These are phyloP conservation scores for Burhinus bistriatus DNA, from an alignment of 2,113 vertebrate species.

Conservation along the genomic window DNA sequence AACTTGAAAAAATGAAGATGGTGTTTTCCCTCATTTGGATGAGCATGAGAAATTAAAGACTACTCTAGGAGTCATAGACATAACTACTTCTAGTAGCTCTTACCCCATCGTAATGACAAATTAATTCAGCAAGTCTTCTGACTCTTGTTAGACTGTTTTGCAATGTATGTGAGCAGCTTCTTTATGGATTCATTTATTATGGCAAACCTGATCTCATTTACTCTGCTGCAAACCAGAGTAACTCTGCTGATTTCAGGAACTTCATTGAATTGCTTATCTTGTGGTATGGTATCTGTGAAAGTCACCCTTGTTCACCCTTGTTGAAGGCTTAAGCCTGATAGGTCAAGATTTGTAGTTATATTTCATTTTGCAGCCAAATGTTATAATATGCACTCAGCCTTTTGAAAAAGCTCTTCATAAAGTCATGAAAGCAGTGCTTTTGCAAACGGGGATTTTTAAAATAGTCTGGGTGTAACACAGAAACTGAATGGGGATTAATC, in stretches of 20 bases:
- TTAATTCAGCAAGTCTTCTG: not conserved
- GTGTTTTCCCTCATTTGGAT: constrained; percentile 21
- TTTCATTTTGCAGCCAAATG: not conserved
- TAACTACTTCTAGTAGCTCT: not conserved
- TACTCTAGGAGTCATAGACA: not conserved
- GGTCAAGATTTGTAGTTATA: not conserved
- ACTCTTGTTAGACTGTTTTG: not conserved
- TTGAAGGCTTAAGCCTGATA: not conserved
- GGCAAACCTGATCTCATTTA: not conserved
- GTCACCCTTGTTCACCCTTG: not conserved
- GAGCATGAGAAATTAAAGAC: constrained; percentile 16
- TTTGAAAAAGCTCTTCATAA: not conserved
- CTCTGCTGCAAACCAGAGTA: not conserved
- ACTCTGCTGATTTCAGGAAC: not conserved
- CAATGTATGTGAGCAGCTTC: not conserved
- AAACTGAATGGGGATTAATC: not conserved
- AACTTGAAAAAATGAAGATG: not conserved
- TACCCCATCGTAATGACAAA: not conserved
- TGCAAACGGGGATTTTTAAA: not conserved
- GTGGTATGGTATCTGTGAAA: not conserved
- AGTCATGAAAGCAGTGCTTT: not conserved
- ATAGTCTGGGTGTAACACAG: not conserved
- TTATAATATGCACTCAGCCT: fast-evolving
- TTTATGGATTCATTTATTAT: not conserved
- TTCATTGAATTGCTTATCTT: not conserved